A percentile compares a stretch with the other conserved stretches of the same genome.
phyloP scores from a whole-genome alignment of 2,113 vertebrate genomes.

The Plestiodon gilberti region DNA sequence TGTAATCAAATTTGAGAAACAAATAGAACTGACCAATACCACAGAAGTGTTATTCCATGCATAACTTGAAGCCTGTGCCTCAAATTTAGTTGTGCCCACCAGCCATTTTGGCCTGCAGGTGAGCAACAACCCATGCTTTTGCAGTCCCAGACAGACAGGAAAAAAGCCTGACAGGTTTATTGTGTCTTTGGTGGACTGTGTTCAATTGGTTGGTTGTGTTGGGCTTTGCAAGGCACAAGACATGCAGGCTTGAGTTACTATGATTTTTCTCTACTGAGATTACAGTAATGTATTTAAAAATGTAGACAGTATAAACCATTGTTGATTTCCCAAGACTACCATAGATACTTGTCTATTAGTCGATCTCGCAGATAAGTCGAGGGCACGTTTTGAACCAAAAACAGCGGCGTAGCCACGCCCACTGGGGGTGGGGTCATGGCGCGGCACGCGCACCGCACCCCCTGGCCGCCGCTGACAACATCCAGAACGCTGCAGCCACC shows the following conservation, averaged over 20 bases:
- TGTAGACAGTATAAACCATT: neutral
- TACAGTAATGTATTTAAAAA: neutral
- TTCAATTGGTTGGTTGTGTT: neutral
- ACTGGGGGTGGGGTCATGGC: too few species aligned
- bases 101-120: neutral
- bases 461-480: too few species aligned
- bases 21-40: neutral
- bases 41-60: neutral
- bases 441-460: too few species aligned
- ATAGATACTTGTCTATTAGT: too few species aligned
- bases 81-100: neutral
- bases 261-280: neutral
- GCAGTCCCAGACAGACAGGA: neutral
- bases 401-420: too few species aligned
- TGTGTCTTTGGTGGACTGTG: neutral
- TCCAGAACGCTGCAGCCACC: too few species aligned
- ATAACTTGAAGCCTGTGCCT: neutral
- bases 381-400: too few species aligned
- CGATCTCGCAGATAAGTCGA: too few species aligned
- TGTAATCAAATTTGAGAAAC: neutral
- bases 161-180: neutral
- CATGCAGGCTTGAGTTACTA: neutral
- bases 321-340: constrained; percentile 7
- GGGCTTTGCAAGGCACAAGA: neutral
- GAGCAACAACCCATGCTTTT: neutral